Evolutionary conservation across 2,797 vertebrate species (phyloP), one percentile per base, ranked within the genome.

Genomic region (Myoxocephalus aenaeus): DNA sequence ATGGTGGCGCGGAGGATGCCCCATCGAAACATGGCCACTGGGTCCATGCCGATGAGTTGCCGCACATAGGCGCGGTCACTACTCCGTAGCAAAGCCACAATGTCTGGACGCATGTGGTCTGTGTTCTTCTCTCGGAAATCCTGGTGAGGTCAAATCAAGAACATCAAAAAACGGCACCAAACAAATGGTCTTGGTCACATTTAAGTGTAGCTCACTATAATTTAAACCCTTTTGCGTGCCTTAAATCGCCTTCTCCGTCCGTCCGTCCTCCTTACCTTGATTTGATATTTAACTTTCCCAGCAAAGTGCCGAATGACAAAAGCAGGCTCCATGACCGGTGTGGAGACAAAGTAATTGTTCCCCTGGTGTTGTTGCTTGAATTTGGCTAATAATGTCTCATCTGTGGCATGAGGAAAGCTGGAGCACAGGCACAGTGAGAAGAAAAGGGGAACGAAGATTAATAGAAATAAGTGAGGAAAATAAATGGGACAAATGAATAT

Each of bases 81-180:
- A 92, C 98, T 96, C 10, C 98, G 93, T 29, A 99, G 91, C 34
- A 99, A 94, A 0, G 97, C 97, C 70, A 99, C 97, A 0, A 99
- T 99, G 82, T 99, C 98, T 0, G 98, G 97, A 6, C 98, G 96
- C 98, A 99, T 99, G 94, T 98, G 97, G 90, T 99, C 98, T 20
- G 98, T 99, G 87, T 99, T 99, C 83, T 99, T 99, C 94, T 99
- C 98, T 13, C 98, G 95, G 91, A 99, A 99, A 90, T 99, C 98
- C 98, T 99, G 90, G 18, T 7, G 5, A 38, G 25, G 46, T 59
- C 4, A 61, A 63, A 71, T 0, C 0, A 18, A 15, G 4, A 7
- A n/a, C 4, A 29, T 75, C 7, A 77, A 1, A 27, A 58, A 68
- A 29, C 27, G 3, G 25, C 32, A 1, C 4, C 13, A 58, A 8